Conservation (phyloP, 2,888 invertebrate genomes). For the Nomada fabriciana region DNA sequence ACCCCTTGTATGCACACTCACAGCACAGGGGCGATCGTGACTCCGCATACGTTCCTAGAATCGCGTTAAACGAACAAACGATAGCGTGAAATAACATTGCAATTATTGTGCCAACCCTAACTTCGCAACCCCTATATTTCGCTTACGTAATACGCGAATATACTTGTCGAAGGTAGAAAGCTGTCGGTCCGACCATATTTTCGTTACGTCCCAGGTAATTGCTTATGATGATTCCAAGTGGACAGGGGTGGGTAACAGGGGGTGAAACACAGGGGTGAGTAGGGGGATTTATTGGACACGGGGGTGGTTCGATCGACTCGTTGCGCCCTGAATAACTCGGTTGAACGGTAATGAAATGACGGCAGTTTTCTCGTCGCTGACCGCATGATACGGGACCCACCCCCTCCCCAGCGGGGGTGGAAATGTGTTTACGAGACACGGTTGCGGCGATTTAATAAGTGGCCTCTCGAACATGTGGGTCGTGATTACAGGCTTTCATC, state of each 20-base stretch:
- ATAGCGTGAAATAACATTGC: constrained; percentile 64
- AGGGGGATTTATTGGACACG: background rate
- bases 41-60: constrained; percentile 65
- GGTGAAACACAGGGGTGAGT: background rate
- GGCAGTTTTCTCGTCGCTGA: constrained; percentile 43
- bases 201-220: constrained; percentile 32
- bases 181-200: constrained; percentile 30
- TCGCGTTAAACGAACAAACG: constrained; percentile 63
- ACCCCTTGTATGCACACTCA: constrained; percentile 4
- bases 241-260: no score
- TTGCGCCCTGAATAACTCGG: constrained; percentile 47
- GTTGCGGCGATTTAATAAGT: constrained; percentile 37
- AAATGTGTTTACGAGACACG: constrained; percentile 42
- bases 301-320: constrained; percentile 19
- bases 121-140: no score
- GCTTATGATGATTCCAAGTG: constrained; percentile 41
- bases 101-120: constrained; percentile 46
- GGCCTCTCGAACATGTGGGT: constrained; percentile 24
- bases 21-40: constrained; percentile 55
- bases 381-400: constrained; percentile 20
- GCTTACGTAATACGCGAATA: constrained; percentile 23
- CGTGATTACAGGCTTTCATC: constrained; percentile 15
- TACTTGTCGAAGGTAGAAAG: constrained; percentile 26
- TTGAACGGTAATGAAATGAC: constrained; percentile 43
- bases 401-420: constrained; percentile 3